phyloP scores from a whole-genome alignment of 2,113 vertebrate species.

The Dinomys branickii region DNA sequence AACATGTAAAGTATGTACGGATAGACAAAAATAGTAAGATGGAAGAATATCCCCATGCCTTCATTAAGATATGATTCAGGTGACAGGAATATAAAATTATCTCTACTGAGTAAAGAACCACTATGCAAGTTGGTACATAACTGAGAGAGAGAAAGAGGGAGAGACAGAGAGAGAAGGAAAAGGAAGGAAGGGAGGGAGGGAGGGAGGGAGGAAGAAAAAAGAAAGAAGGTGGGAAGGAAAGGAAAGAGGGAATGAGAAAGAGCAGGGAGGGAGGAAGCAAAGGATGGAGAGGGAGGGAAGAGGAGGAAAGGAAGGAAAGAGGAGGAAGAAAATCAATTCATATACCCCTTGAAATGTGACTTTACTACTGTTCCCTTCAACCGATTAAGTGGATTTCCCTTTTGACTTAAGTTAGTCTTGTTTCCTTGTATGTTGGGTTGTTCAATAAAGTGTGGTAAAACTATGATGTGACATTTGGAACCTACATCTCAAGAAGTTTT shows the following conservation, averaged over 20 bases:
- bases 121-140: background rate
- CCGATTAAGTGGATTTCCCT: background rate
- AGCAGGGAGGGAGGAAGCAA: background rate
- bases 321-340: background rate
- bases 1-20: background rate
- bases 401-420: background rate
- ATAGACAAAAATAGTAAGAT: background rate
- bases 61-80: background rate
- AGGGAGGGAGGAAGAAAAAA: fast-evolving
- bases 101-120: background rate
- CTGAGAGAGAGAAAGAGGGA: background rate
- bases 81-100: background rate
- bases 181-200: background rate
- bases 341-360: background rate
- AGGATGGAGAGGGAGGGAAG: background rate
- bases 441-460: background rate
- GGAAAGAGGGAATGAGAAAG: background rate
- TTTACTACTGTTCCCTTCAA: background rate
- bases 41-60: background rate
- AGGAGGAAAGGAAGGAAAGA: background rate
- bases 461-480: background rate
- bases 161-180: fast-evolving
- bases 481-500: background rate
- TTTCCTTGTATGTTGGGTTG: background rate
- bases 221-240: fast-evolving